These are phyloP conservation scores for Lochmaea crataegi DNA, from an alignment of 2,888 invertebrate genomes.

Conservation along the genomic window DNA sequence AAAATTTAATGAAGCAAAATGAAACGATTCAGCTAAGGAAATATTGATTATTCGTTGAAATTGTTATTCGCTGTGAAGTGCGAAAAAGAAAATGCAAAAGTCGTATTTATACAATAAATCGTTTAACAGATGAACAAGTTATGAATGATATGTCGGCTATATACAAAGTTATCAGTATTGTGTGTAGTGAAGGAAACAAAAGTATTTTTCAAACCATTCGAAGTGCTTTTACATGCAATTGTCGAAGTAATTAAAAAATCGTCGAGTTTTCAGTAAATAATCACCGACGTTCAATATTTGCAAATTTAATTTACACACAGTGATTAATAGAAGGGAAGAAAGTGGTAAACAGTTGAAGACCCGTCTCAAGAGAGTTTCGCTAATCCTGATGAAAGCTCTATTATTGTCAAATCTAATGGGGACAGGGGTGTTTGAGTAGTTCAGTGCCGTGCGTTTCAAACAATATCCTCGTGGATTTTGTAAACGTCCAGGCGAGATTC, in stretches of 20 bases:
- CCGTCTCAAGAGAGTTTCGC: constrained; percentile 60
- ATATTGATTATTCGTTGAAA: too few relatives aligned
- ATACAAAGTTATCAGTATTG: too few relatives aligned
- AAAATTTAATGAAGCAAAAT: too few relatives aligned
- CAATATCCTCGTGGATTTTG: neutral
- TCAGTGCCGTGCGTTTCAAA: constrained; percentile 26
- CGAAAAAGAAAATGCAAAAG: too few relatives aligned
- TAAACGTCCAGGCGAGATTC: neutral
- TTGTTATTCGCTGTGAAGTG: too few relatives aligned
- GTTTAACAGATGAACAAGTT: too few relatives aligned
- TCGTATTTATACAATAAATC: too few relatives aligned
- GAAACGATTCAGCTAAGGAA: too few relatives aligned
- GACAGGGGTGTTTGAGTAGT: constrained; percentile 56
- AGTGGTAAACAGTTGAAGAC: constrained; percentile 54
- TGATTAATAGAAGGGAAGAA: constrained; percentile 50
- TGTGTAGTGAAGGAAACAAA: too few relatives aligned
- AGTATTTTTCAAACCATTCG: too few relatives aligned
- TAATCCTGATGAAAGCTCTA: constrained; percentile 63
- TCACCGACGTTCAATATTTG: constrained; percentile 8
- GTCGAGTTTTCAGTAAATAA: constrained; percentile 23
- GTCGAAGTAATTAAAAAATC: constrained; percentile 10
- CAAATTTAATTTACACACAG: constrained; percentile 49
- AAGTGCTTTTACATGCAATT: neutral
- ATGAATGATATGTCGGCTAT: too few relatives aligned
- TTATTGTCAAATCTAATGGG: constrained; percentile 61